Percentiles rank a stretch among this genome's conserved stretches.
Evolutionary conservation across 2,113 vertebrate species (phyloP).

Genomic region (Eurypyga helias): DNA sequence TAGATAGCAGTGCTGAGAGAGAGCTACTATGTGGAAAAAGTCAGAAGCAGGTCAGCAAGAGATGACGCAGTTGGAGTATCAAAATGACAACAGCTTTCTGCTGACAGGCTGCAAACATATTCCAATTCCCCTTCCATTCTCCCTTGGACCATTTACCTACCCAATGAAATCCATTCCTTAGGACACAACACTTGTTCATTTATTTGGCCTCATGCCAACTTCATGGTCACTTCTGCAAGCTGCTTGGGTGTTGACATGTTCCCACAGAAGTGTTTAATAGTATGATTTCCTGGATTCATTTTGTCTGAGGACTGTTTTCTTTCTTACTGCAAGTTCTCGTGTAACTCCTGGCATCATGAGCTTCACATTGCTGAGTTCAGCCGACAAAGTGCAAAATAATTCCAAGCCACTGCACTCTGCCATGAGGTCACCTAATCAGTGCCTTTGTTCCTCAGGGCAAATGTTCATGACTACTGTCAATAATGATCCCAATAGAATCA

Average conservation of each 20-base stretch:
- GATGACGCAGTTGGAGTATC: background rate
- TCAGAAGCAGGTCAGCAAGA: background rate
- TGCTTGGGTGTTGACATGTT: background rate
- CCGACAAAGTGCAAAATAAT: background rate
- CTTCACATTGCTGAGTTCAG: background rate
- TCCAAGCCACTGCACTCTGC: background rate
- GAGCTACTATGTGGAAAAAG: background rate
- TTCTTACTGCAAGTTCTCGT: background rate
- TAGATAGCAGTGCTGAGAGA: background rate
- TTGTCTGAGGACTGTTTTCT: background rate
- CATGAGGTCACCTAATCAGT: background rate
- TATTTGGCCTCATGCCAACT: background rate
- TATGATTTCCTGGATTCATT: background rate
- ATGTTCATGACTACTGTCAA: fast-evolving
- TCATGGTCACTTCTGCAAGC: background rate
- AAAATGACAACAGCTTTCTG: background rate
- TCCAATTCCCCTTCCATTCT: background rate
- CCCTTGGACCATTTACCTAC: background rate
- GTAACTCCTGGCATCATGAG: background rate
- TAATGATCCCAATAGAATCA: background rate
- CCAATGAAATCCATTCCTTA: background rate
- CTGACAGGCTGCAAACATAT: background rate
- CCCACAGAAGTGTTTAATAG: background rate
- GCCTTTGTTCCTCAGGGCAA: background rate
- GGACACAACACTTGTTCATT: background rate